Evolutionary conservation across 2,797 vertebrate species (phyloP).

Genomic region (Oryzias dopingdopingensis): DNA sequence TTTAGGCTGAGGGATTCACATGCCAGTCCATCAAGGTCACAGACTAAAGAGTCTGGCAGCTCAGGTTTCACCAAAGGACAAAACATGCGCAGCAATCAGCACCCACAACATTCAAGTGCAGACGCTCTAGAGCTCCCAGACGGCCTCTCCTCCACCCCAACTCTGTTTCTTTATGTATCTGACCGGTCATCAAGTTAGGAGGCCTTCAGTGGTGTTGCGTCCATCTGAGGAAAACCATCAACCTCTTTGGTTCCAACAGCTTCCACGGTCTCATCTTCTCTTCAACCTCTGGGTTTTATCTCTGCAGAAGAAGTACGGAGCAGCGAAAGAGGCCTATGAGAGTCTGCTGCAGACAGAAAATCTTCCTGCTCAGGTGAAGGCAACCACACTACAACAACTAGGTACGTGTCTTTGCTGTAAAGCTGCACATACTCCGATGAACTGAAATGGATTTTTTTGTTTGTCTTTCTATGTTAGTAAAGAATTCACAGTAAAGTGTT

Average conservation of each 20-base stretch:
- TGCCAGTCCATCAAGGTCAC: slow-evolving; percentile 51
- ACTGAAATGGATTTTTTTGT: not conserved
- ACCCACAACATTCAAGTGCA: slow-evolving; percentile 24
- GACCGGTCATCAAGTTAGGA: slow-evolving; percentile 61
- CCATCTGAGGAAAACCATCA: slow-evolving; percentile 62
- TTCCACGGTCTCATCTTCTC: slow-evolving; percentile 4
- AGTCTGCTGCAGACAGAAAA: slow-evolving; percentile 93
- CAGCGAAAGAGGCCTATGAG: slow-evolving; percentile 97
- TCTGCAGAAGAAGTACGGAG: slow-evolving; percentile 93
- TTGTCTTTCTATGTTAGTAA: too few relatives aligned
- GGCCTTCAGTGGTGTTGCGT: slow-evolving; percentile 69
- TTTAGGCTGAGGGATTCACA: slow-evolving; percentile 13
- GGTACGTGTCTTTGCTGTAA: slow-evolving; percentile 78
- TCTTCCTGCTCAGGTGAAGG: slow-evolving; percentile 98
- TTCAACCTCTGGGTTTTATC: slow-evolving; percentile 9
- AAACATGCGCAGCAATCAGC: slow-evolving; percentile 8
- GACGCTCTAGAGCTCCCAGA: slow-evolving; percentile 24
- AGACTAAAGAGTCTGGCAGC: slow-evolving; percentile 63
- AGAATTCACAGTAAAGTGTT: too few relatives aligned
- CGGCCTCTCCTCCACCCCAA: slow-evolving; percentile 53
- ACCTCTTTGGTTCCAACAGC: slow-evolving; percentile 63
- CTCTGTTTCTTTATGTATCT: slow-evolving; percentile 42
- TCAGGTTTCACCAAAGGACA: slow-evolving; percentile 63
- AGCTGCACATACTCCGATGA: not conserved
- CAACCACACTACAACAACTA: slow-evolving; percentile 95